Base-by-base conservation (phyloP, 2,797 vertebrate genomes). In the Trachops cirrhosus region DNA sequence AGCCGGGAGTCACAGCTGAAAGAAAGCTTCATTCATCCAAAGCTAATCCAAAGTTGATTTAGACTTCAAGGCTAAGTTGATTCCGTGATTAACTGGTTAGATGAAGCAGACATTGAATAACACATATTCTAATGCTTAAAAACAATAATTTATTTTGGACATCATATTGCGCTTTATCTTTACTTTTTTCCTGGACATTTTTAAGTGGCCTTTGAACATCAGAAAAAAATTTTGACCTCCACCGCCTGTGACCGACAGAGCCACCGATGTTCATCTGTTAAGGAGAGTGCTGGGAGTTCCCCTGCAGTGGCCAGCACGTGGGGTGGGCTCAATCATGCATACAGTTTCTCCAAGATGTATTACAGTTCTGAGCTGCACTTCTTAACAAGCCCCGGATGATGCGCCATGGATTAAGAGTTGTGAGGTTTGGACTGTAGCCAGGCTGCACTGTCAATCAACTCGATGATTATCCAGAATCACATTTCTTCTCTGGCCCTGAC, bases 11-110 rank as follows among this genome's bases (percentile, higher is more conserved):
- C 48, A 83, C 37, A 86, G 62, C 0, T 59, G 52, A 95, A 95
- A 21, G 26, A 93, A 83, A 95, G 26, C 48, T 95, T 32, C 54
- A 24, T 86, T 71, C 86, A 89, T 86, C 70, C 22, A 41, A 34
- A 75, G n/a, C 50, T 80, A 93, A 97, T 84, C 70, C 57, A 39
- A 89, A 89, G 34, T 64, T 86, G 89, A 68, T 22, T 95, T 75
- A 89, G 48, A 82, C 37, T 86, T 91, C 86, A 80, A 80, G 90
- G 73, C 77, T 91, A 92, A 92, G 18, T 59, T 83, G 37, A 87
- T 59, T 19, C 18, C 12, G 2, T 50, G 37, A 86, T 78, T 93
- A 59, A 86, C 52, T n/a, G 59, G 5, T 71, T 77, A 62, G 8
- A 62, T 80, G 52, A 90, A 92, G 71, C 34, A 70, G 50, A 75